phyloP scores from a whole-genome alignment of 2,888 invertebrate species.

The Dugesia japonica region DNA sequence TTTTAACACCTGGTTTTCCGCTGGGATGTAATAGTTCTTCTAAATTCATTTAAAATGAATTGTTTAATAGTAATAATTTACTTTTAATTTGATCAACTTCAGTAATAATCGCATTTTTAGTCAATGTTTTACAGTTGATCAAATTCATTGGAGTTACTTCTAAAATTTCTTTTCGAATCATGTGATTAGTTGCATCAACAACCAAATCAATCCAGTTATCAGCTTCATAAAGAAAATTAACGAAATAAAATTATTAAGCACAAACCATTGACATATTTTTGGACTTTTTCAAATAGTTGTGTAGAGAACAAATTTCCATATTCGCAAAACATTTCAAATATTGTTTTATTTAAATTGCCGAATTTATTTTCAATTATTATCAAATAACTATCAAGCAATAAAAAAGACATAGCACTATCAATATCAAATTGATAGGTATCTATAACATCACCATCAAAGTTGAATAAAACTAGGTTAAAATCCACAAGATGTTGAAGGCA shows the following conservation, averaged over 20 bases:
- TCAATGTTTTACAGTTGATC: background rate
- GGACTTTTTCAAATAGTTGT: background rate
- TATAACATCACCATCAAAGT: too few species aligned
- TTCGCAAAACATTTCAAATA: too few species aligned
- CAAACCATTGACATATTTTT: background rate
- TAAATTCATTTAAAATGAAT: too few species aligned
- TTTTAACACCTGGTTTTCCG: too few species aligned
- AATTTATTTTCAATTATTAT: background rate
- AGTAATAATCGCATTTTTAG: background rate
- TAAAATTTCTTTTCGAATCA: background rate
- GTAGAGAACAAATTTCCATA: background rate
- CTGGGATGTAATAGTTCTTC: too few species aligned
- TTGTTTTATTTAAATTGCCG: background rate
- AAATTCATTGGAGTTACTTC: background rate
- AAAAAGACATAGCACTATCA: background rate
- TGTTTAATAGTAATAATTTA: too few species aligned
- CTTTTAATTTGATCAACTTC: background rate
- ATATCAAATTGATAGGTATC: background rate
- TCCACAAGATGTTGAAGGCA: too few species aligned
- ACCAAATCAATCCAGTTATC: background rate
- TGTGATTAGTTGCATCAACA: background rate
- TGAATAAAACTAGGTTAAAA: too few species aligned
- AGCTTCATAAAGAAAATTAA: too few species aligned
- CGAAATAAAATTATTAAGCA: too few species aligned
- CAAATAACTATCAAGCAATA: background rate